These are phyloP conservation scores for Conger conger DNA, from an alignment of 2,113 vertebrate species.

Conservation along the genomic window DNA sequence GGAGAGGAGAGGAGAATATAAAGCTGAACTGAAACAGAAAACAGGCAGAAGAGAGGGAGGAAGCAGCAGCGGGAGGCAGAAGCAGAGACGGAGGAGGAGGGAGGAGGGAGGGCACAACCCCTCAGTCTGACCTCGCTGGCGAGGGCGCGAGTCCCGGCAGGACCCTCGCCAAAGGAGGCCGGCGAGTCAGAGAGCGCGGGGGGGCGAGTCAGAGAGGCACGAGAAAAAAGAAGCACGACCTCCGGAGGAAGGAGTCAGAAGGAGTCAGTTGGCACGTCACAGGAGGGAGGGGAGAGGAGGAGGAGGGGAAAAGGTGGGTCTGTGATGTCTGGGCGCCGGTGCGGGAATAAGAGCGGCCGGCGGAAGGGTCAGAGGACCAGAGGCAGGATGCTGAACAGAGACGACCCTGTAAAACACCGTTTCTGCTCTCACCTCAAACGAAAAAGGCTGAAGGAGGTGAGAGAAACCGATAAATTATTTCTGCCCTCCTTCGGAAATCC, in stretches of 20 bases:
- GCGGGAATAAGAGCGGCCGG: background rate
- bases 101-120: too few species aligned
- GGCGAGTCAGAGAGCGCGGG: background rate
- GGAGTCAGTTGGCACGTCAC: background rate
- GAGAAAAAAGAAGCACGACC: background rate
- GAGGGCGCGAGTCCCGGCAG: background rate
- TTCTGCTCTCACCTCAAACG: background rate
- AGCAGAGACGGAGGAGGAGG: too few species aligned
- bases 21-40: background rate
- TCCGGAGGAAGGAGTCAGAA: background rate
- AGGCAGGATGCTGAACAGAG: background rate
- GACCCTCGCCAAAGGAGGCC: background rate
- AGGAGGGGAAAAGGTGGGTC: conserved; percentile 2
- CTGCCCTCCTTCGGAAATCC: background rate
- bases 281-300: background rate
- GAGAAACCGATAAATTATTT: conserved; percentile 8
- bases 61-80: background rate
- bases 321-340: background rate
- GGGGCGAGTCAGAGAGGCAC: background rate
- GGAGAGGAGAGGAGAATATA: background rate
- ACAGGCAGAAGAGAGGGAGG: background rate
- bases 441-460: background rate
- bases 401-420: background rate
- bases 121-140: too few species aligned
- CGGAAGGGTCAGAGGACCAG: background rate